Percentiles rank a stretch among this genome's conserved stretches.
phyloP scores from a whole-genome alignment of 2,797 vertebrate species.

The Sardinella longiceps region DNA sequence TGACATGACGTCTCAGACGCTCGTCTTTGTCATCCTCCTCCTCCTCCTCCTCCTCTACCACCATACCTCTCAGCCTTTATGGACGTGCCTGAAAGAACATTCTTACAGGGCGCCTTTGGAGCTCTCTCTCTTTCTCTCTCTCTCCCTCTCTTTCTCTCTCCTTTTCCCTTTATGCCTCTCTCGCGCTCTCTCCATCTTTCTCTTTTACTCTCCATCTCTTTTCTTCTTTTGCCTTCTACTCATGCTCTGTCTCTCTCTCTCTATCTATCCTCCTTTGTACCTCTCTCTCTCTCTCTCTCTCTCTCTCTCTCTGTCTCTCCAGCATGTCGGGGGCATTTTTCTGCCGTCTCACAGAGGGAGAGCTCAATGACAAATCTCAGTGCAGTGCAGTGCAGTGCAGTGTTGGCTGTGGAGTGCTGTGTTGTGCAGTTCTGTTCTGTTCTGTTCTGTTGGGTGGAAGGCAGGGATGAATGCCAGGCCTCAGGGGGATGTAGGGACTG shows the following conservation, averaged over 20 bases:
- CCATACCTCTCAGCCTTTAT: neutral
- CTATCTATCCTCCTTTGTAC: neutral
- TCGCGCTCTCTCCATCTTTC: neutral
- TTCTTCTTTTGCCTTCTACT: neutral
- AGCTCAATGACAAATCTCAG: constrained; percentile 21
- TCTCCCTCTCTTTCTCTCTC: neutral
- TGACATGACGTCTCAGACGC: neutral
- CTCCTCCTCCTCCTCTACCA: neutral
- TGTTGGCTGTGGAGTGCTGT: no score
- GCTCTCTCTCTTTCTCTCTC: neutral
- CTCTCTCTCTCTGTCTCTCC: neutral
- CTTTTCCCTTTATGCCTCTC: no score
- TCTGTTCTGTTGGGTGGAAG: neutral
- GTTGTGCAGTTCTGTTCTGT: no score
- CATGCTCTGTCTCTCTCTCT: neutral
- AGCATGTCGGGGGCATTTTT: neutral
- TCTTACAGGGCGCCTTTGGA: neutral
- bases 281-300: neutral
- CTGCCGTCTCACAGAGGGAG: constrained; percentile 5
- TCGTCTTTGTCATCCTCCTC: neutral
- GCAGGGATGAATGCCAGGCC: neutral
- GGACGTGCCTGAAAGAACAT: constrained; percentile 2
- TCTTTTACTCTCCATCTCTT: neutral
- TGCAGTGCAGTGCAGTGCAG: neutral
- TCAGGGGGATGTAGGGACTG: neutral